Evolutionary conservation across 2,113 vertebrate genomes (phyloP).

Genomic region (Synodontis membranacea): DNA sequence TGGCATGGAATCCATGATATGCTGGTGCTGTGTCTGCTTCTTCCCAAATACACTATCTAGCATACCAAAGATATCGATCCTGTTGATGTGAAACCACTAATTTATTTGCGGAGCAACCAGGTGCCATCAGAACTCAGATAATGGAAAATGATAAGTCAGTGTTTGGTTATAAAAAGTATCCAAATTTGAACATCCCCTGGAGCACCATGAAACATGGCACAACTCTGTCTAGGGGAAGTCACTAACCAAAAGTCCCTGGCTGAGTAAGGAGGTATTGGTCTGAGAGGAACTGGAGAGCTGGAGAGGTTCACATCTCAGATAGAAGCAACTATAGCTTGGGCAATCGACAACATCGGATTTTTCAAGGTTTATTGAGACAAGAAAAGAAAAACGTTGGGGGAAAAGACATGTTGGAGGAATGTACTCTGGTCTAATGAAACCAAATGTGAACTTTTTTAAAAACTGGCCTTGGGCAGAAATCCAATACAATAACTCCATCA

Average conservation of each 20-base stretch:
- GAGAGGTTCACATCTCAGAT: no score
- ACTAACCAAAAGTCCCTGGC: background rate
- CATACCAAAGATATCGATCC: background rate
- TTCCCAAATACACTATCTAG: background rate
- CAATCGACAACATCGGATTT: no score
- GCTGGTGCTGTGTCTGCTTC: background rate
- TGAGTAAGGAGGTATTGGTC: background rate
- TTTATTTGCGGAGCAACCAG: background rate
- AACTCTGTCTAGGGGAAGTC: background rate
- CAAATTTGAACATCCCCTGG: background rate
- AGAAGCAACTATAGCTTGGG: background rate
- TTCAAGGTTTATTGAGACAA: no score
- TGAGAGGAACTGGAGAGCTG: background rate
- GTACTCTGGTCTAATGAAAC: background rate
- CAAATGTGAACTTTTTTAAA: background rate
- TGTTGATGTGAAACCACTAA: background rate
- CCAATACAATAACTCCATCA: background rate
- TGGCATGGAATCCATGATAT: background rate
- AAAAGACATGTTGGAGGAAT: background rate
- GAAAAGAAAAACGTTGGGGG: background rate
- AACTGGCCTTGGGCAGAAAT: background rate
- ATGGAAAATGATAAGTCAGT: background rate
- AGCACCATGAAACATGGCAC: background rate
- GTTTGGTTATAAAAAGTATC: background rate
- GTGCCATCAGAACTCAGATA: background rate